These are phyloP conservation scores for Bolinopsis microptera DNA, from an alignment of 37 sponge, comb jelly and placozoan genomes.

Conservation along the genomic window DNA sequence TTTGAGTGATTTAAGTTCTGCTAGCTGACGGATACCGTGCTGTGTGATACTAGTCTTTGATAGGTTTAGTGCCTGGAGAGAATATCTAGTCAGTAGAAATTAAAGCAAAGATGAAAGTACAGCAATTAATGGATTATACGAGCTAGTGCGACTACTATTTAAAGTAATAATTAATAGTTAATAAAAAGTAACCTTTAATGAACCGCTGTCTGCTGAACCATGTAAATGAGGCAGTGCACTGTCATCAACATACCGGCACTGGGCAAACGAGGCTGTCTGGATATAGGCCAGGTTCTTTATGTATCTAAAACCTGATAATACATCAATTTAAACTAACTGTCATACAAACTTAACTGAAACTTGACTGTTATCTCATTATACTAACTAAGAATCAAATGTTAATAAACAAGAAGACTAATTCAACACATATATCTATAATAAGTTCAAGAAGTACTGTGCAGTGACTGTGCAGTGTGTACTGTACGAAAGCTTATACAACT, in stretches of 20 bases:
- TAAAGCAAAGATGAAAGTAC: neutral
- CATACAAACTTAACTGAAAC: too few species aligned
- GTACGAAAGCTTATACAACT: too few species aligned
- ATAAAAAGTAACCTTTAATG: neutral
- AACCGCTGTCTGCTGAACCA: neutral
- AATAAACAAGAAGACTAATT: too few species aligned
- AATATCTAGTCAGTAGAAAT: too few species aligned
- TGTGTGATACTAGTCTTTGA: neutral
- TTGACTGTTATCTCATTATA: too few species aligned
- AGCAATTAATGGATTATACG: neutral
- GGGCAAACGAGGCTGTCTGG: neutral
- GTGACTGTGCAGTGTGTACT: too few species aligned
- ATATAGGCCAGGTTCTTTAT: neutral
- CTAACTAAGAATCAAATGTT: too few species aligned
- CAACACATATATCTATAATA: too few species aligned
- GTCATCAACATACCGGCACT: slow-evolving; percentile 24
- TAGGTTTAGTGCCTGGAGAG: slow-evolving; percentile 8
- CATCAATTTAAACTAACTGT: too few species aligned
- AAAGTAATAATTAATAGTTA: too few species aligned
- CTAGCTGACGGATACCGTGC: neutral
- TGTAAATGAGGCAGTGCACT: neutral
- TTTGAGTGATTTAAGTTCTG: neutral
- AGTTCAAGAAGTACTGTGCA: too few species aligned
- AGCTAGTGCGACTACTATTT: too few species aligned
- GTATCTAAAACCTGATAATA: slow-evolving; percentile 6